Evolutionary conservation across 2,797 vertebrate species (phyloP).

Genomic region (Tachyglossus aculeatus): DNA sequence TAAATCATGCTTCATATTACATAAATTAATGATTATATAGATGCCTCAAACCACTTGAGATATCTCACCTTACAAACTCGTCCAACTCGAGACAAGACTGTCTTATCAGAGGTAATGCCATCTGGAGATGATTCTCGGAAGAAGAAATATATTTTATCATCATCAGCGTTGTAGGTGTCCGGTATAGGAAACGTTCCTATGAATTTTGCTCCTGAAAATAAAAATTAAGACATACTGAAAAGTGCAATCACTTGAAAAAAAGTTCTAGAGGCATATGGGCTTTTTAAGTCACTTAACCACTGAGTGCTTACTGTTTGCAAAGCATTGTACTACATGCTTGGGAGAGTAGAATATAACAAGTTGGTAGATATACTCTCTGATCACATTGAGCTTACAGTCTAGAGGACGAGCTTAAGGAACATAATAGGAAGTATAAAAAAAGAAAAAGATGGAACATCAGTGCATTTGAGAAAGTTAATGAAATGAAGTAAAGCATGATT

Average conservation of each 20-base stretch:
- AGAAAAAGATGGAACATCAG: no score
- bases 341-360: no score
- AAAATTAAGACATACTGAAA: slow-evolving; percentile 4
- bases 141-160: slow-evolving; percentile 99
- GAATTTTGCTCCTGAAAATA: slow-evolving; percentile 90
- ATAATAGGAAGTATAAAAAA: no score
- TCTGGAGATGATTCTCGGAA: slow-evolving; percentile 95
- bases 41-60: slow-evolving; percentile 5
- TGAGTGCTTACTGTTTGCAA: not conserved
- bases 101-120: slow-evolving; percentile 86
- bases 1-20: no score
- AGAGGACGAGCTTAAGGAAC: no score
- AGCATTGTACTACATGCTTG: no score
- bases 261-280: no score
- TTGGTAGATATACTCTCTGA: no score
- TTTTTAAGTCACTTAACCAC: not conserved
- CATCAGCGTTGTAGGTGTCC: slow-evolving; percentile 96
- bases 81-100: slow-evolving; percentile 92
- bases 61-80: slow-evolving; percentile 93
- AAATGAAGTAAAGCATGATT: no score
- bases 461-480: no score
- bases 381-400: no score
- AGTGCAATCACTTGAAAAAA: no score
- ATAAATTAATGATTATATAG: not conserved
- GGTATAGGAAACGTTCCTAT: slow-evolving; percentile 91